Conservation (phyloP, 2,888 invertebrate species). For the Cryptocheilus praepositus region DNA sequence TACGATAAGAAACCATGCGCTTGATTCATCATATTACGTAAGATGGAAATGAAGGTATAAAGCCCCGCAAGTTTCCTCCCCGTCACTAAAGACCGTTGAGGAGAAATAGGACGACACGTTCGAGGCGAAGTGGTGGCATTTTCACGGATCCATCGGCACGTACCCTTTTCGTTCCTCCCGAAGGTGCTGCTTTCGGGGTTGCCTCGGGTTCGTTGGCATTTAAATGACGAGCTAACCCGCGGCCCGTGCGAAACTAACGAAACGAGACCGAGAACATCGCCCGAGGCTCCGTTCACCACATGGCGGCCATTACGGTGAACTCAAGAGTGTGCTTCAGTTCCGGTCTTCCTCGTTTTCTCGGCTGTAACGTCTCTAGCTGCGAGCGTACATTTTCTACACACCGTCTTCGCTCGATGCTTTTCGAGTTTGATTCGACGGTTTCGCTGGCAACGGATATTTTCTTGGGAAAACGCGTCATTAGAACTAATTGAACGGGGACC, state of each 20-base stretch:
- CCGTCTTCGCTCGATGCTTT: no score
- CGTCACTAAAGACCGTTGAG: background rate
- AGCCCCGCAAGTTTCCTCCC: no score
- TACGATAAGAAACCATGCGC: no score
- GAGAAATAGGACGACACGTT: background rate
- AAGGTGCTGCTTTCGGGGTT: conserved; percentile 30
- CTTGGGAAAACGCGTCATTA: no score
- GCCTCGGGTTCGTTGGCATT: conserved; percentile 61
- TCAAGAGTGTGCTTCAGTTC: conserved; percentile 10
- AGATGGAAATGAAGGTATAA: no score
- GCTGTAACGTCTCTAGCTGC: no score
- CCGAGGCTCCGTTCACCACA: background rate
- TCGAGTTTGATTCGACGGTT: background rate
- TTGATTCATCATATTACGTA: no score
- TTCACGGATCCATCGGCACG: conserved; percentile 40
- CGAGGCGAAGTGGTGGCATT: conserved; percentile 40
- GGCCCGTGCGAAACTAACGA: conserved; percentile 54
- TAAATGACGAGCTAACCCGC: conserved; percentile 63
- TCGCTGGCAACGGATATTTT: background rate
- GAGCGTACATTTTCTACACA: no score
- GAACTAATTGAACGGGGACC: no score
- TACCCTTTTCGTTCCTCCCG: conserved; percentile 42
- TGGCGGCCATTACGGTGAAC: conserved; percentile 35
- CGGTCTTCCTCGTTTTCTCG: conserved; percentile 1
- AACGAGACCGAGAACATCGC: conserved; percentile 43